Base-by-base conservation (phyloP, 2,888 invertebrate species). In the Trichogramma dendrolimi region DNA sequence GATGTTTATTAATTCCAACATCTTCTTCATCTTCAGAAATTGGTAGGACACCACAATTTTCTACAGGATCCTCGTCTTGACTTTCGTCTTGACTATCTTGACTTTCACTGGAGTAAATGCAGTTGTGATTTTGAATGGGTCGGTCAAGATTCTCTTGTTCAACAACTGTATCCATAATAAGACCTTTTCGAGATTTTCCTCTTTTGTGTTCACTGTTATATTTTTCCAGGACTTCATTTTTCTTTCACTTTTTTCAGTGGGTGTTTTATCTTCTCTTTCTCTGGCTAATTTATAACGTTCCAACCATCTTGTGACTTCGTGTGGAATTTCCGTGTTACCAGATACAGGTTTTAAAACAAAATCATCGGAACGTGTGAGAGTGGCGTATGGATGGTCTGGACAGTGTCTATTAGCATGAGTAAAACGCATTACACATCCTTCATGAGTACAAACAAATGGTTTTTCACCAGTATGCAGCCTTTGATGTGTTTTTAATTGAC, bases 341-440 rank as follows among this genome's bases (percentile, higher is more conserved):
- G 80, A 76, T 10, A 82, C 80, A 1, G 82, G 80, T 58, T 81
- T 81, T 27, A 82, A 68, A 2, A 82, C 80, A 62, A 82, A 81
- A 61, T 83, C 79, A 78, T 81, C 81, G 48, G 81, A 80, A 48
- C 84, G 76, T 10, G 81, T 80, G 2, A 85, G 75, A 27, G 83
- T 83, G 2, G 84, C 83, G 64, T 84, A 84, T 0, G 89, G 89
- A 79, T 90, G 90, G 64, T 86, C 84, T 1, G 86, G 84, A 74
- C 90, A 90, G 69, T 88, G 89, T 41, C 90, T 80, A 75, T 90
- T 90, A 1, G 90, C 89, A 78, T 90, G 90, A 2, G 89, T 89
- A 73, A 90, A 90, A 64, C 88, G 80, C 75, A 85, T 86, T 44
- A 81, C 80, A 75, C 90, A 90, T 55, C 84, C 85, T 55, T 80